A percentile compares a stretch with the other conserved stretches of the same genome.
phyloP scores from a whole-genome alignment of 2,888 invertebrate species.

The Lobophora halterata region DNA sequence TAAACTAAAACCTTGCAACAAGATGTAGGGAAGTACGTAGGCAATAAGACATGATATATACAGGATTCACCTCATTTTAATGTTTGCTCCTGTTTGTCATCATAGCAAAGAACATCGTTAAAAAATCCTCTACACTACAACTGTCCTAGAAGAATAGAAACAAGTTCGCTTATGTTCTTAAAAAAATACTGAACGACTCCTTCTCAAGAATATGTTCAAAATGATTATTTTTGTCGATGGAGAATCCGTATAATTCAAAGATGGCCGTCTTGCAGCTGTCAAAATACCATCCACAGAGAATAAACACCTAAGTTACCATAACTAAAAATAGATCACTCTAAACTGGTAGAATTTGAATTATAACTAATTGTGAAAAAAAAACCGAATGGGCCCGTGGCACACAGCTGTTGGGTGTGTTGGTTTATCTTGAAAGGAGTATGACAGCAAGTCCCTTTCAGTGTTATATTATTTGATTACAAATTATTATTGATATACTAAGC shows the following conservation, averaged over 20 bases:
- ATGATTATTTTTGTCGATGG: constrained; percentile 29
- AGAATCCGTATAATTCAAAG: constrained; percentile 40
- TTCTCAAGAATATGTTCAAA: constrained; percentile 28
- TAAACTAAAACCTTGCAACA: constrained; percentile 73
- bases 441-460: too few relatives aligned
- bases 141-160: constrained; percentile 30
- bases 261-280: constrained; percentile 64
- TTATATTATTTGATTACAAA: too few relatives aligned
- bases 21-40: constrained; percentile 72
- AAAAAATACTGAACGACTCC: constrained; percentile 30
- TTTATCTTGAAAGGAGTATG: too few relatives aligned
- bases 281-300: constrained; percentile 7
- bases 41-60: constrained; percentile 65
- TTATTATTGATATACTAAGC: too few relatives aligned
- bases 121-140: constrained; percentile 25
- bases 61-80: constrained; percentile 52
- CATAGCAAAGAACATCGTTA: constrained; percentile 30
- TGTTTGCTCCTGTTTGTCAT: constrained; percentile 30
- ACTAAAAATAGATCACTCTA: constrained; percentile 6
- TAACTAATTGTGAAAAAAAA: too few relatives aligned
- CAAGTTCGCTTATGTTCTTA: constrained; percentile 31
- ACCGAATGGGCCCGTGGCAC: too few relatives aligned
- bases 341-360: neutral
- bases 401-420: too few relatives aligned
- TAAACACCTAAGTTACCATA: constrained; percentile 1